Evolutionary conservation across 2,888 invertebrate species (phyloP).

Genomic region (Drosophila bunnanda): DNA sequence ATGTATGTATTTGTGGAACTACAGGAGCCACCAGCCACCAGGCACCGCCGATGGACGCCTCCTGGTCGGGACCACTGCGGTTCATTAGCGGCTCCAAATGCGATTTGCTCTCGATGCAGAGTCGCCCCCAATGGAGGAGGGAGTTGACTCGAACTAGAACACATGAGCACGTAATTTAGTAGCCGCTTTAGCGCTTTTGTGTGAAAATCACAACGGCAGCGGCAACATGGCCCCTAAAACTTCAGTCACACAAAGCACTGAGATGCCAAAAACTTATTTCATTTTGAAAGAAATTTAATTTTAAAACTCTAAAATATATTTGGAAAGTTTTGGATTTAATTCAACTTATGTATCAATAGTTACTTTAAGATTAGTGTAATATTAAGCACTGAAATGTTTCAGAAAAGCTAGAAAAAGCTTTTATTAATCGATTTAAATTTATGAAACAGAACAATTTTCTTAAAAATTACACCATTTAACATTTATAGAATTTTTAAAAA

Average conservation of each 20-base stretch:
- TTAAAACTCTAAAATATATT: background rate
- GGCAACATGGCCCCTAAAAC: constrained; percentile 27
- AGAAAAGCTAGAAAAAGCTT: background rate
- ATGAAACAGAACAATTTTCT: too few species aligned
- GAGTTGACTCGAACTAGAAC: constrained; percentile 67
- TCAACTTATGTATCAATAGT: background rate
- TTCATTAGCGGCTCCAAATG: constrained; percentile 79
- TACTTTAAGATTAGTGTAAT: too few species aligned
- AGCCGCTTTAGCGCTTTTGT: constrained; percentile 79
- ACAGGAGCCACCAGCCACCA: constrained; percentile 27
- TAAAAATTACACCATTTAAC: too few species aligned
- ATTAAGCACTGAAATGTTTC: background rate
- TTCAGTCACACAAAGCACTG: background rate
- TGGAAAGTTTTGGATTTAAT: background rate
- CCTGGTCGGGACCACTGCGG: constrained; percentile 64
- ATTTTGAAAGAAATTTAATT: background rate
- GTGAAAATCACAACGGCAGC: constrained; percentile 78
- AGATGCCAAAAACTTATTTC: background rate
- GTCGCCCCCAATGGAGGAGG: constrained; percentile 10
- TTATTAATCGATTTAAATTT: background rate
- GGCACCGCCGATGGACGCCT: constrained; percentile 36
- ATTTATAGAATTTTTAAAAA: too few species aligned
- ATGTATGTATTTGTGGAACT: background rate
- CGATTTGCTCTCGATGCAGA: constrained; percentile 61
- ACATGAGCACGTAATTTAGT: constrained; percentile 81